Conservation (phyloP, 1,140 invertebrate genomes). For the Cydia fagiglandana region DNA sequence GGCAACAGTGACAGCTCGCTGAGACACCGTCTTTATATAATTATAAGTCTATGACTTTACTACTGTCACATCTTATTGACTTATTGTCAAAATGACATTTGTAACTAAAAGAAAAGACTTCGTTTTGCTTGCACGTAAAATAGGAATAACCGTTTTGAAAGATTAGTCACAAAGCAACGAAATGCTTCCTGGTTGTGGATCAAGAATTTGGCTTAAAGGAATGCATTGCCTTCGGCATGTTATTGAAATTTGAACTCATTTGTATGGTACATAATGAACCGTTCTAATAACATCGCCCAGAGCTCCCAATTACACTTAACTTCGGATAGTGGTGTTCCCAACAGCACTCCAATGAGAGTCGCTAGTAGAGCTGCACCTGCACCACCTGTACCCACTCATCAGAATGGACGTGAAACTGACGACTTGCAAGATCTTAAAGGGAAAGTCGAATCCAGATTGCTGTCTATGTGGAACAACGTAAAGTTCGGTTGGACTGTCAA, state of each 20-base stretch:
- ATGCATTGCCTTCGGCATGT: slow-evolving; percentile 15
- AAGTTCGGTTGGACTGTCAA: slow-evolving; percentile 93
- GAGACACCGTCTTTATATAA: too few relatives aligned
- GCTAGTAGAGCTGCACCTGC: slow-evolving; percentile 47
- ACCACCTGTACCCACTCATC: slow-evolving; percentile 49
- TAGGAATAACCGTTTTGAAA: background rate
- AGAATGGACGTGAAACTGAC: slow-evolving; percentile 67
- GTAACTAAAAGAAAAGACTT: background rate
- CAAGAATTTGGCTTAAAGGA: background rate
- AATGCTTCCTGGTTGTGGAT: slow-evolving; percentile 14
- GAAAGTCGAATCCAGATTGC: slow-evolving; percentile 89
- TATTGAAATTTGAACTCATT: background rate
- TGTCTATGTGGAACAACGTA: slow-evolving; percentile 94
- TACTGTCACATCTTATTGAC: background rate
- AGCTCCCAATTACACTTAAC: slow-evolving; percentile 13
- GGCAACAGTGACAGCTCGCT: too few relatives aligned
- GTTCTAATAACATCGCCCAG: slow-evolving; percentile 14
- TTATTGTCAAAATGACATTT: slow-evolving; percentile 4
- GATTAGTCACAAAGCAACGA: slow-evolving; percentile 22
- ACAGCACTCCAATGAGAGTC: slow-evolving; percentile 1
- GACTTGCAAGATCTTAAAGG: slow-evolving; percentile 82
- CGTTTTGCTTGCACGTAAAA: slow-evolving; percentile 8
- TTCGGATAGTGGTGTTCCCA: slow-evolving; percentile 10
- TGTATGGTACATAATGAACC: slow-evolving; percentile 13
- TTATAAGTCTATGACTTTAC: too few relatives aligned